These are phyloP conservation scores for Drosophila nebulosa DNA, from an alignment of 1,140 invertebrate genomes.

Conservation along the genomic window DNA sequence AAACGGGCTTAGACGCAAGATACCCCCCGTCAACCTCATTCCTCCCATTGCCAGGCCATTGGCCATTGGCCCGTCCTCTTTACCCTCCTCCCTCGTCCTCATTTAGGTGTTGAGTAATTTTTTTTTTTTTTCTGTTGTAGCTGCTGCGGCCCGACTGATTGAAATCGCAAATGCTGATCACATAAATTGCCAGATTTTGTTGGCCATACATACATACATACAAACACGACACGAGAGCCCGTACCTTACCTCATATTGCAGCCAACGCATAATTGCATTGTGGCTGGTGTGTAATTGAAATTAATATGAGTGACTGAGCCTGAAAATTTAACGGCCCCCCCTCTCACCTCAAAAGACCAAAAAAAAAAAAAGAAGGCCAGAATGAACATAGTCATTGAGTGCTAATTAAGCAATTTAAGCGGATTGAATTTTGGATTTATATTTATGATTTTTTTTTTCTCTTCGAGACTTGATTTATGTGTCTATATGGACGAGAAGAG, in stretches of 20 bases:
- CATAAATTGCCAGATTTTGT: constrained; percentile 76
- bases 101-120: constrained; percentile 72
- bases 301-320: constrained; percentile 76
- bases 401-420: constrained; percentile 80
- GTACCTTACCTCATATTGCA: not conserved
- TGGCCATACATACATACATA: constrained; percentile 74
- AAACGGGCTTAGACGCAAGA: constrained; percentile 53
- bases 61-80: not conserved
- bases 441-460: constrained; percentile 34
- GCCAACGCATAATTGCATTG: constrained; percentile 76
- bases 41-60: too few relatives aligned
- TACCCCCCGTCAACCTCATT: too few relatives aligned
- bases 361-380: constrained; percentile 19
- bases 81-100: not conserved
- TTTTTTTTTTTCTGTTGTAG: constrained; percentile 18
- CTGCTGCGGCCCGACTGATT: constrained; percentile 47
- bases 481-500: not conserved
- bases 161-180: constrained; percentile 73
- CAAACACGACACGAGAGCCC: constrained; percentile 37
- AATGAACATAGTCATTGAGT: constrained; percentile 60
- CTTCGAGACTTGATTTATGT: constrained; percentile 53
- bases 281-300: constrained; percentile 77
- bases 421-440: constrained; percentile 70
- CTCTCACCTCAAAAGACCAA: not conserved
- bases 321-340: not conserved